Conservation (phyloP, 2,113 vertebrate genomes). For the Sigmodon hispidus region DNA sequence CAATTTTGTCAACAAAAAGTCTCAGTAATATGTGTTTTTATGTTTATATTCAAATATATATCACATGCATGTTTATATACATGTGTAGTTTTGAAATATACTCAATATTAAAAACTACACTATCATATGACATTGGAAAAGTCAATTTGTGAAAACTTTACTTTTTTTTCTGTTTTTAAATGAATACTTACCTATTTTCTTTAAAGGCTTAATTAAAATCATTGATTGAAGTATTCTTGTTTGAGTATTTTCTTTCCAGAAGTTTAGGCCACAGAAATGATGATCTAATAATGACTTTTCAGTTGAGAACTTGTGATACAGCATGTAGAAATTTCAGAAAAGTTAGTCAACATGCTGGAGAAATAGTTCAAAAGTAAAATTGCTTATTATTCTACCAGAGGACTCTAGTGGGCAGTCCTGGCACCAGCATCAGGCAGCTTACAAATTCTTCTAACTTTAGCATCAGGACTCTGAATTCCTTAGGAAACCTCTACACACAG, state of each 20-base stretch:
- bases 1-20: background rate
- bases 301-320: slow-evolving; percentile 24
- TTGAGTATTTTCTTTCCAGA: slow-evolving; percentile 54
- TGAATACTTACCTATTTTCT: background rate
- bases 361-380: background rate
- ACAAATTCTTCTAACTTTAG: background rate
- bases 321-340: slow-evolving; percentile 68
- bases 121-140: slow-evolving; percentile 18
- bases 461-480: background rate
- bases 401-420: too few relatives aligned
- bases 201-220: background rate
- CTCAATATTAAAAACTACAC: background rate
- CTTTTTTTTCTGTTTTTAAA: slow-evolving; percentile 1
- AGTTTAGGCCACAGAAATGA: slow-evolving; percentile 9
- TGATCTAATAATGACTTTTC: slow-evolving; percentile 23
- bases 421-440: background rate
- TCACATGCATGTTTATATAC: background rate
- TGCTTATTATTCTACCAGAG: background rate
- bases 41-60: background rate
- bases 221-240: slow-evolving; percentile 3
- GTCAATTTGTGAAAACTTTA: background rate
- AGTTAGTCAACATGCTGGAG: too few relatives aligned
- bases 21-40: background rate
- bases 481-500: background rate
- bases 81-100: background rate